These are phyloP conservation scores for Scatophagus argus DNA, from an alignment of 2,113 vertebrate genomes.

Conservation along the genomic window DNA sequence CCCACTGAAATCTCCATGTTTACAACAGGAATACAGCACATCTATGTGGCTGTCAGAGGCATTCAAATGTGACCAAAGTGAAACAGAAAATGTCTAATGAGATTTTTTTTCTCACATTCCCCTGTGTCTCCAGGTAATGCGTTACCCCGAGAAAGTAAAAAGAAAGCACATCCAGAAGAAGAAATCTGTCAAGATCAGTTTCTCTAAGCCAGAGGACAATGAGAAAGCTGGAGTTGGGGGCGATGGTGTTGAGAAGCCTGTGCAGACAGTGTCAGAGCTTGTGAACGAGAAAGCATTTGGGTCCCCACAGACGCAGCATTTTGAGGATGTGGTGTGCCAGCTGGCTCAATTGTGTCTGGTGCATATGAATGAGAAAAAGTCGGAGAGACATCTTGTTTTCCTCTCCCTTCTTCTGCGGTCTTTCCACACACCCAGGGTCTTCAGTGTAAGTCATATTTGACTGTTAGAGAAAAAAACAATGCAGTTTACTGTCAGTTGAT, in stretches of 20 bases:
- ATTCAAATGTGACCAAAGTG: background rate
- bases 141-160: slow-evolving; percentile 81
- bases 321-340: slow-evolving; percentile 91
- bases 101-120: slow-evolving; percentile 19
- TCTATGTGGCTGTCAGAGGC: slow-evolving; percentile 12
- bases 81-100: slow-evolving; percentile 10
- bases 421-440: slow-evolving; percentile 89
- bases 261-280: slow-evolving; percentile 33
- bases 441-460: slow-evolving; percentile 74
- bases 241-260: slow-evolving; percentile 39
- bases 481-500: background rate
- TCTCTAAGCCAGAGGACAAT: slow-evolving; percentile 80
- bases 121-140: slow-evolving; percentile 82
- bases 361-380: slow-evolving; percentile 88
- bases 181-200: slow-evolving; percentile 87
- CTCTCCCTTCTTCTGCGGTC: slow-evolving; percentile 88
- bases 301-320: slow-evolving; percentile 80
- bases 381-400: slow-evolving; percentile 91
- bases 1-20: slow-evolving; percentile 8
- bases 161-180: slow-evolving; percentile 81
- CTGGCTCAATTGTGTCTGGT: slow-evolving; percentile 90
- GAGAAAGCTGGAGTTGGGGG: slow-evolving; percentile 52
- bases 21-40: background rate
- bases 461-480: background rate
- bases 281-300: slow-evolving; percentile 43